phyloP scores from a whole-genome alignment of 2,888 invertebrate species.

The Melangyna quadrimaculata region DNA sequence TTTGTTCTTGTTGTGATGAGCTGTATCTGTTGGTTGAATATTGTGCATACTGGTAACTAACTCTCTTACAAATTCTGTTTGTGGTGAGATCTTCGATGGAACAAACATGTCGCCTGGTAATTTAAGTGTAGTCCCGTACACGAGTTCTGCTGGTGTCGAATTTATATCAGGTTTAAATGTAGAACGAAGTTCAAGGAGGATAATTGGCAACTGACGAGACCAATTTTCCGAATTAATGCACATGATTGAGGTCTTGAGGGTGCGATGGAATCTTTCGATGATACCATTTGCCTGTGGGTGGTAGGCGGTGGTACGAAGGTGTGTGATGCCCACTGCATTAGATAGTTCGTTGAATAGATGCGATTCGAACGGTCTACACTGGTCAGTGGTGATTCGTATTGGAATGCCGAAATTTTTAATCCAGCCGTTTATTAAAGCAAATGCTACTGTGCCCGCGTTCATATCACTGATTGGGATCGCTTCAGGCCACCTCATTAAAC shows the following conservation, averaged over 20 bases:
- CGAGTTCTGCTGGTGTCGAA: too few relatives aligned
- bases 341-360: too few relatives aligned
- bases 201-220: not conserved
- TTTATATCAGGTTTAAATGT: not conserved
- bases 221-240: not conserved
- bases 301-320: not conserved
- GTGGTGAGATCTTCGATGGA: not conserved
- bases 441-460: too few relatives aligned
- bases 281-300: not conserved
- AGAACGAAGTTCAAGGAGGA: not conserved
- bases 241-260: not conserved
- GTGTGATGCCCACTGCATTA: not conserved
- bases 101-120: too few relatives aligned
- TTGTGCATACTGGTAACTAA: not conserved
- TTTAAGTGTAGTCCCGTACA: too few relatives aligned
- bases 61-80: not conserved
- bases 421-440: too few relatives aligned
- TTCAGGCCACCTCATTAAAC: too few relatives aligned
- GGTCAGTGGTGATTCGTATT: too few relatives aligned
- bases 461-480: too few relatives aligned
- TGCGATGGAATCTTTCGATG: not conserved
- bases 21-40: not conserved
- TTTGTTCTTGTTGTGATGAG: not conserved
- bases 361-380: too few relatives aligned
- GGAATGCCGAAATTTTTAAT: too few relatives aligned